Conservation (phyloP, 1,140 invertebrate species). For the Cydia strobilella region DNA sequence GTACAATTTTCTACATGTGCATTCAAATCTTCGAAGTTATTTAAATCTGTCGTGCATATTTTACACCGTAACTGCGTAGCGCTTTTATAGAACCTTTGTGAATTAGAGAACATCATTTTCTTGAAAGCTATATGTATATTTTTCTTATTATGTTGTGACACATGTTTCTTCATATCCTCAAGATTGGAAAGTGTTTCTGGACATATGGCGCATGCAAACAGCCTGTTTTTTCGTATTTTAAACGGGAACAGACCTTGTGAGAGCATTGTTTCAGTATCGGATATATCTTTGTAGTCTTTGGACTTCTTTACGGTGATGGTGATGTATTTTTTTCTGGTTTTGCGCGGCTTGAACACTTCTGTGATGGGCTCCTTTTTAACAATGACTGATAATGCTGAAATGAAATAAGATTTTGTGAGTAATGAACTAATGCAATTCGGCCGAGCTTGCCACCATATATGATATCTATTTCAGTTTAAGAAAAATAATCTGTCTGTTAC, state of each 20-base stretch:
- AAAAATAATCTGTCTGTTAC: too few species aligned
- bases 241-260: constrained; percentile 64
- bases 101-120: constrained; percentile 62
- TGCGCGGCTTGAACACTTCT: constrained; percentile 44
- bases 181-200: constrained; percentile 53
- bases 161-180: constrained; percentile 61
- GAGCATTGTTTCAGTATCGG: constrained; percentile 58
- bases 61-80: constrained; percentile 54
- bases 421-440: too few species aligned
- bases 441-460: too few species aligned
- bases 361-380: constrained; percentile 49
- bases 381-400: constrained; percentile 32
- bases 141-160: constrained; percentile 51
- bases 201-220: constrained; percentile 61
- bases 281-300: constrained; percentile 8
- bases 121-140: constrained; percentile 63
- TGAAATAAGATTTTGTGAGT: background rate
- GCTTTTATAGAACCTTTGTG: constrained; percentile 59
- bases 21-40: constrained; percentile 55
- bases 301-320: constrained; percentile 38
- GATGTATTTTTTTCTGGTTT: constrained; percentile 42
- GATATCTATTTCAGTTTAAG: too few species aligned
- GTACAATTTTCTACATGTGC: constrained; percentile 57
- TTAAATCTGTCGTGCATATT: constrained; percentile 55
- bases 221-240: constrained; percentile 62